Percentiles rank a stretch among this genome's conserved stretches.
These are phyloP conservation scores for Trinorchestia longiramus DNA, from an alignment of 1,140 invertebrate species.

Conservation along the genomic window DNA sequence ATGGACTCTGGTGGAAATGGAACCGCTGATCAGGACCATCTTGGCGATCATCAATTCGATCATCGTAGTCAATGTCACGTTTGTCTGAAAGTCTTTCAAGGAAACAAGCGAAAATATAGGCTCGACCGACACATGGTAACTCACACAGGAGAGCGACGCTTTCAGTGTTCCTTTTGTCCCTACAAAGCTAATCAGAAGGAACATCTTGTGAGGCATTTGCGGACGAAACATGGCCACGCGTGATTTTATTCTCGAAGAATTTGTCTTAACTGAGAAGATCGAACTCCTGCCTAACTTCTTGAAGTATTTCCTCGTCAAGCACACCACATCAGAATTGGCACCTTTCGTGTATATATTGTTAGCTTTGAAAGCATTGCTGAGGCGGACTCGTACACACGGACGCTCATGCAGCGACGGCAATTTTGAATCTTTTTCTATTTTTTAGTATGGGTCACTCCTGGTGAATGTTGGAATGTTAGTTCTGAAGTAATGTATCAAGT, in stretches of 20 bases:
- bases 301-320: background rate
- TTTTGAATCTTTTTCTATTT: background rate
- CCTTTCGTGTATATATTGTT: background rate
- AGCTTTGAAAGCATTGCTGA: background rate
- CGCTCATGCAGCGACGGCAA: background rate
- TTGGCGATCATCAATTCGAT: background rate
- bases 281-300: background rate
- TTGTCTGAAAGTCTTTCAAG: conserved; percentile 63
- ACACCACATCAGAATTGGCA: background rate
- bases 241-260: background rate
- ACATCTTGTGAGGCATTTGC: conserved; percentile 64
- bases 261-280: background rate
- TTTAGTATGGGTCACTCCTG: background rate
- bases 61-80: conserved; percentile 58
- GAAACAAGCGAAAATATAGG: conserved; percentile 64
- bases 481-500: background rate
- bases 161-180: conserved; percentile 71
- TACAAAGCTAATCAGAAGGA: conserved; percentile 68
- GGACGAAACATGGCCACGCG: conserved; percentile 10
- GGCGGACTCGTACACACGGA: background rate
- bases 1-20: conserved; percentile 41
- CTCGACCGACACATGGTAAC: conserved; percentile 64
- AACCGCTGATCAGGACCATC: background rate
- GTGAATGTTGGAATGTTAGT: background rate
- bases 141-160: conserved; percentile 71